Evolutionary conservation across 2,113 vertebrate species (phyloP), one percentile per base, ranked within the genome.

Genomic region (human): DNA sequence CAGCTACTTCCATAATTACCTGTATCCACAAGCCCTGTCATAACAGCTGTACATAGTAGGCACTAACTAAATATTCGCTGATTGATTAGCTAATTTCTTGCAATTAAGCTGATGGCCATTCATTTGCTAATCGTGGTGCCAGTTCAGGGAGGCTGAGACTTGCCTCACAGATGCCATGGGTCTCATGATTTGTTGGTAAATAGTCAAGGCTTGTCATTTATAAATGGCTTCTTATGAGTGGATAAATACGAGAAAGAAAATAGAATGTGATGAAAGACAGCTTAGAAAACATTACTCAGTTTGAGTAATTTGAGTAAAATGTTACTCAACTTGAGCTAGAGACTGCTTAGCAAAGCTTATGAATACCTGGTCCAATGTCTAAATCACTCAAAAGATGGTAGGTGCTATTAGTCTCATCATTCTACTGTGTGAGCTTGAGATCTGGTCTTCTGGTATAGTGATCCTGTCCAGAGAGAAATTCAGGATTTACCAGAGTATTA

Each of bases 141-240:
- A 57, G 23, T 66, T 82, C 73, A 92, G 52, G 81, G 61, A 79
- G 27, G 27, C 82, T 92, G 57, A 22, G 45, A 55, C 48, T 32
- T 84, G 40, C 90, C 79, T 85, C 43, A 4, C 35, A 79, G 52
- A 87, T 75, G 75, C 22, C 52, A 23, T 35, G 66, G 23, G 23
- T 59, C 82, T 91, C 5, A 1, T 23, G 43, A 89, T 85, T 81
- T 96, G 82, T 83, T 95, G 75, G 86, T 93, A 90, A 90, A 96
- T 59, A 87, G 83, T 68, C 72, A 95, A 97, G 48, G 9, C 66
- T 86, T 97, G 45, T 95, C 90, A 50, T 89, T 83, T 94, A 83
- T 52, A 92, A 90, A 93, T 1, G 23, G 75, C 59, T 82, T 89
- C 83, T 81, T 84, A 23, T 6, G 88, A 80, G 72, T 48, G 79